Base-by-base conservation (phyloP, 1,140 invertebrate genomes). In the Drosophila ohnishii region DNA sequence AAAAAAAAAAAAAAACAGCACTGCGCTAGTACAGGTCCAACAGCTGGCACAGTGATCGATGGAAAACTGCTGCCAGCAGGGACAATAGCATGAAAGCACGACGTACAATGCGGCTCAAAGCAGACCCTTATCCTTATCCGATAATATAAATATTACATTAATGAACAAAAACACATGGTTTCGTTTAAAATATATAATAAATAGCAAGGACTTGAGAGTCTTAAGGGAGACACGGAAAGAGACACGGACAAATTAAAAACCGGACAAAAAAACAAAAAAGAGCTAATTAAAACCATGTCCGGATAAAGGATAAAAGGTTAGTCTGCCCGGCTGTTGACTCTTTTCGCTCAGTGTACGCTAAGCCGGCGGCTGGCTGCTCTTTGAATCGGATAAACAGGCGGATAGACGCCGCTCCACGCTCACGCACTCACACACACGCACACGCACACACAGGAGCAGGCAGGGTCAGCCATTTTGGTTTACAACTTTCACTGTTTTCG, bases 401-500 rank as follows among this genome's bases (percentile, higher is more conserved):
- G 75, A 82, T 85, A 84, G 78, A 85, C 72, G 63, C 74, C 75
- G 75, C 71, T 61, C 61, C 32, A 19, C 34, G 51, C 71, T 47
- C 58, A 74, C 42, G 37, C 69, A 44, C 48, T 35, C 19, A 32
- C 34, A 50, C 51, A 40, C 34, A 65, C 30, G 32, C 62, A 39
- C 48, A 45, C 34, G 32, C 62, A 39, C 48, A 45, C 34, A 25
- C 40, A 58, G 60, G 45, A 56, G 73, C 63, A 13, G 30, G 30
- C 34, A 61, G 40, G 74, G 73, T 69, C 73, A 69, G 73, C 73
- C 73, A 77, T 77, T 75, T 75, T 75, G 73, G 45, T 76, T 63
- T 72, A 80, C 55, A 77, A 84, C 81, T 85, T 84, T 86, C 82
- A 87, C 75, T 82, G 71, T 48, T 65, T 74, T 55, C 30, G 37